Evolutionary conservation across 1,140 invertebrate genomes (phyloP).

Genomic region (Drosophila nannoptera): DNA sequence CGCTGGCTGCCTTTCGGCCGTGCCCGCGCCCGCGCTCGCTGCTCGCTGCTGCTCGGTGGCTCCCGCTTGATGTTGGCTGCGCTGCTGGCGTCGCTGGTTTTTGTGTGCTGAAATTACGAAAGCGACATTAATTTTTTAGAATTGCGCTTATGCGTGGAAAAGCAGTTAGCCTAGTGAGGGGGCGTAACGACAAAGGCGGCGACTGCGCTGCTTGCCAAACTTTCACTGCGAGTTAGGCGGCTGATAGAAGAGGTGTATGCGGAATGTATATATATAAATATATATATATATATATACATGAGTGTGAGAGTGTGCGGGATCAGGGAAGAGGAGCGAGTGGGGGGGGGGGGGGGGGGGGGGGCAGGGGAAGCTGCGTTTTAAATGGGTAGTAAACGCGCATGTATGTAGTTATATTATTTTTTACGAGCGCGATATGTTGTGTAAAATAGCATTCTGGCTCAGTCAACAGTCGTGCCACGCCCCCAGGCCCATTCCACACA

Average conservation of each 20-base stretch:
- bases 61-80: slow-evolving; percentile 3
- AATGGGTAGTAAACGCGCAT: slow-evolving; percentile 65
- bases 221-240: slow-evolving; percentile 35
- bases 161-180: slow-evolving; percentile 29
- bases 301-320: neutral
- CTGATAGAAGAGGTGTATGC: no score
- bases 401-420: slow-evolving; percentile 77
- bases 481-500: slow-evolving; percentile 3
- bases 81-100: slow-evolving; percentile 27
- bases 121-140: slow-evolving; percentile 78
- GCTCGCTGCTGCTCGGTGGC: slow-evolving; percentile 6
- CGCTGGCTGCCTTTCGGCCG: slow-evolving; percentile 2
- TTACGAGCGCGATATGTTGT: slow-evolving; percentile 77
- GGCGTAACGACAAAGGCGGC: slow-evolving; percentile 14
- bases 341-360: neutral
- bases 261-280: no score
- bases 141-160: slow-evolving; percentile 66
- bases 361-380: slow-evolving; percentile 26
- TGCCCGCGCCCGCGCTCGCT: neutral
- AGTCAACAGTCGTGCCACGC: slow-evolving; percentile 5
- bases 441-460: slow-evolving; percentile 61
- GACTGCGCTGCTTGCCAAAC: slow-evolving; percentile 48
- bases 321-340: neutral
- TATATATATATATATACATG: no score
- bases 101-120: slow-evolving; percentile 72